phyloP scores from a whole-genome alignment of 2,113 vertebrate species.

The Stegostoma tigrinum region DNA sequence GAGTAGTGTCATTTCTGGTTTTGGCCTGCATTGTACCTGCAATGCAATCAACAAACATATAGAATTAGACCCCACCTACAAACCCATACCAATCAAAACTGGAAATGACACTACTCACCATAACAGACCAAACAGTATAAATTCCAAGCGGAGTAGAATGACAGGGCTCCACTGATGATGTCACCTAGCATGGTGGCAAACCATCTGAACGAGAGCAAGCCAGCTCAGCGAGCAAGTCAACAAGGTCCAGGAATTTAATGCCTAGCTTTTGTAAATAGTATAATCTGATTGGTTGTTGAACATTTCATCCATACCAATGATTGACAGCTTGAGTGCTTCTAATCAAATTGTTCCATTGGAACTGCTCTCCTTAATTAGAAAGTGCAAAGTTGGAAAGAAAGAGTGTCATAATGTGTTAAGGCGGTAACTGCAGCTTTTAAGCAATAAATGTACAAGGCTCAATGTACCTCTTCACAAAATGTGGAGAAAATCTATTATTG shows the following conservation, averaged over 20 bases:
- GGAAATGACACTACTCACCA: too few species aligned
- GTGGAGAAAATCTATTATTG: not conserved
- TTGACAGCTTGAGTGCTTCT: not conserved
- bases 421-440: not conserved
- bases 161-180: too few species aligned
- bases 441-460: not conserved
- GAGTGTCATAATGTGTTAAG: not conserved
- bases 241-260: not conserved
- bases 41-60: too few species aligned
- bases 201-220: too few species aligned
- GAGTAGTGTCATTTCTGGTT: too few species aligned
- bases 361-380: not conserved
- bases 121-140: too few species aligned
- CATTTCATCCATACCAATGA: not conserved
- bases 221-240: too few species aligned
- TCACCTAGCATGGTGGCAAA: too few species aligned
- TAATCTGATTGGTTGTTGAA: not conserved
- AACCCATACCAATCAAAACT: too few species aligned
- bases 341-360: slow-evolving; percentile 1
- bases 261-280: not conserved
- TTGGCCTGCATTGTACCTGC: too few species aligned
- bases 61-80: too few species aligned
- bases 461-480: not conserved
- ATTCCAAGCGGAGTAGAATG: too few species aligned
- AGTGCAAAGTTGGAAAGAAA: not conserved